A percentile compares a stretch with the other conserved stretches of the same genome.
Evolutionary conservation across 2,888 invertebrate genomes (phyloP).

Genomic region (Calameuta filiformis): DNA sequence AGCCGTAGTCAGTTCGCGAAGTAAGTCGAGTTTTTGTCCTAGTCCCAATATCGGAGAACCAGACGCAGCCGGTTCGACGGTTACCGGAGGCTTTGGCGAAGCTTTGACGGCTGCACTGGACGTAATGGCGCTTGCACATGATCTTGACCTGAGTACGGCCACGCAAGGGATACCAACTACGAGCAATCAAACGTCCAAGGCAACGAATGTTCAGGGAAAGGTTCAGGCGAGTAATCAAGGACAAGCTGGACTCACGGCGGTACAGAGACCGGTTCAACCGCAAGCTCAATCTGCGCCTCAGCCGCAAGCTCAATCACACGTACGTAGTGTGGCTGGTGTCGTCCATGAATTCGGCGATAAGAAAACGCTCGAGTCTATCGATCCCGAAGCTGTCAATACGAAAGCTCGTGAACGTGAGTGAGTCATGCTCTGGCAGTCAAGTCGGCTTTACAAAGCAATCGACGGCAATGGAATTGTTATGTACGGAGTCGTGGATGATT

Average conservation of each 20-base stretch:
- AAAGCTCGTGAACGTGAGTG: slow-evolving; percentile 5
- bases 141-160: slow-evolving; percentile 70
- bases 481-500: not conserved
- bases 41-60: slow-evolving; percentile 39
- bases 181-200: slow-evolving; percentile 17
- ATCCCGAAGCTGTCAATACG: not conserved
- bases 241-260: not conserved
- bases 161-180: slow-evolving; percentile 52
- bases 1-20: not conserved
- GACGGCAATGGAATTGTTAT: not conserved
- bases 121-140: slow-evolving; percentile 85
- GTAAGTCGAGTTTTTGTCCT: not conserved
- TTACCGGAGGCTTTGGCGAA: slow-evolving; percentile 68
- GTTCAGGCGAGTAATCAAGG: slow-evolving; percentile 24
- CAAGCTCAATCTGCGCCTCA: not conserved
- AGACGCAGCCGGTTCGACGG: slow-evolving; percentile 32
- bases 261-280: not conserved
- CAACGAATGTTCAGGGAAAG: slow-evolving; percentile 12
- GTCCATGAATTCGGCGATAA: slow-evolving; percentile 31
- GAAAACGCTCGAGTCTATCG: slow-evolving; percentile 24
- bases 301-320: not conserved
- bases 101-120: slow-evolving; percentile 83
- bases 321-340: not conserved
- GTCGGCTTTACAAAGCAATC: slow-evolving; percentile 29
- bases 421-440: not conserved